phyloP scores from a whole-genome alignment of 2,113 vertebrate species.

The Dermatemys mawii region DNA sequence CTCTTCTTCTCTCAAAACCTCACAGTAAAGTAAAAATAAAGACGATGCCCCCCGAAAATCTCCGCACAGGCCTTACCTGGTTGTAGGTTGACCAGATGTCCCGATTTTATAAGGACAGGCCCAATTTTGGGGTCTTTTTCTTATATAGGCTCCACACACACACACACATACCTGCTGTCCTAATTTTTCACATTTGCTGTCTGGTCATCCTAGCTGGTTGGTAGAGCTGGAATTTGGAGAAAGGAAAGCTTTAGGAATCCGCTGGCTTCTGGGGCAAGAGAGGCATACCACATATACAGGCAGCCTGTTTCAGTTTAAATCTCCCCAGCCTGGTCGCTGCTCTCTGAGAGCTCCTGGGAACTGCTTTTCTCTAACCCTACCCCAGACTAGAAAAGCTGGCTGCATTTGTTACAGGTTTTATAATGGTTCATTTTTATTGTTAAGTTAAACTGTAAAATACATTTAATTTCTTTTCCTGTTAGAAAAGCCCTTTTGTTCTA shows the following conservation, averaged over 20 bases:
- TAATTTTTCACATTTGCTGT: too few relatives aligned
- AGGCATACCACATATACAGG: neutral
- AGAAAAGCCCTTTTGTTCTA: neutral
- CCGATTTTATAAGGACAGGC: too few relatives aligned
- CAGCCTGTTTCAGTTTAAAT: neutral
- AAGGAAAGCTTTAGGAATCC: too few relatives aligned
- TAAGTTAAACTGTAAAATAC: conserved; percentile 18
- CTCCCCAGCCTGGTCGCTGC: accelerated
- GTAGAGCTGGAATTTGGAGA: neutral
- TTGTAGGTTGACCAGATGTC: too few relatives aligned
- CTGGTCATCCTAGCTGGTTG: too few relatives aligned
- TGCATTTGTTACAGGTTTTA: neutral
- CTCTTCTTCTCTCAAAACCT: neutral
- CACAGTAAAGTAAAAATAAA: neutral
- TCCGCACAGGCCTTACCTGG: neutral
- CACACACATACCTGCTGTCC: too few relatives aligned
- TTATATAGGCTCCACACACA: too few relatives aligned
- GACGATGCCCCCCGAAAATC: neutral
- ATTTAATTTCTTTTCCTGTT: neutral
- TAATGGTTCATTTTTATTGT: neutral
- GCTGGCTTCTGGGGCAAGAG: neutral
- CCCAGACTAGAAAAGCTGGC: neutral
- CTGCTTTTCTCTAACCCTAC: neutral
- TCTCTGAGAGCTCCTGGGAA: neutral
- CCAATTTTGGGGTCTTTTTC: too few relatives aligned